Evolutionary conservation across 1,140 invertebrate genomes (phyloP).

Genomic region (Drosophila virilis): DNA sequence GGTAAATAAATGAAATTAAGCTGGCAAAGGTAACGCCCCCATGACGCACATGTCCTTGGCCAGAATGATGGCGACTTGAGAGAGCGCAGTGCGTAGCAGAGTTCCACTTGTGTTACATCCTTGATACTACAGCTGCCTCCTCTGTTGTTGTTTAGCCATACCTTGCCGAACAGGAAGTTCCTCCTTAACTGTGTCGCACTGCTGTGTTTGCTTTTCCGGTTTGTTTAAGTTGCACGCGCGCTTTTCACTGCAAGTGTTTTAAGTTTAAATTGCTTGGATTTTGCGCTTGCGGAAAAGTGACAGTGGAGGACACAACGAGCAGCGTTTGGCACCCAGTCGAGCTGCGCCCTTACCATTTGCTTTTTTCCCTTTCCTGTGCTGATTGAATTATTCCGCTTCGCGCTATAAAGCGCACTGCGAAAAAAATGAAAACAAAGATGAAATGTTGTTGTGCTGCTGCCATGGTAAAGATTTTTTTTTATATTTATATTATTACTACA

Average conservation of each 20-base stretch:
- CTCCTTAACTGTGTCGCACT: constrained; percentile 78
- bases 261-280: constrained; percentile 79
- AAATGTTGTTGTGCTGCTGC: constrained; percentile 17
- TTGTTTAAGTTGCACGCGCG: constrained; percentile 78
- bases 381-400: constrained; percentile 81
- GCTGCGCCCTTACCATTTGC: constrained; percentile 6
- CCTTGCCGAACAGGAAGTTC: constrained; percentile 70
- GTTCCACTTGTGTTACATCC: constrained; percentile 46
- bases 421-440: constrained; percentile 12
- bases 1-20: constrained; percentile 79
- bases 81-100: constrained; percentile 43
- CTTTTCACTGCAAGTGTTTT: constrained; percentile 71
- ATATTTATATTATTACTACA: constrained; percentile 72
- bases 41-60: constrained; percentile 61
- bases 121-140: constrained; percentile 24
- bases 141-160: constrained; percentile 47
- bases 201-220: constrained; percentile 79
- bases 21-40: constrained; percentile 38
- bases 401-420: constrained; percentile 66
- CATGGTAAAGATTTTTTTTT: constrained; percentile 8
- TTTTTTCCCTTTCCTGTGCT: constrained; percentile 50
- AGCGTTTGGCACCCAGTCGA: constrained; percentile 1
- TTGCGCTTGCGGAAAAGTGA: constrained; percentile 35
- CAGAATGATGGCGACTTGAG: constrained; percentile 23
- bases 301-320: constrained; percentile 18